phyloP scores from a whole-genome alignment of 2,888 invertebrate species.

The Drosophila fungiperda region DNA sequence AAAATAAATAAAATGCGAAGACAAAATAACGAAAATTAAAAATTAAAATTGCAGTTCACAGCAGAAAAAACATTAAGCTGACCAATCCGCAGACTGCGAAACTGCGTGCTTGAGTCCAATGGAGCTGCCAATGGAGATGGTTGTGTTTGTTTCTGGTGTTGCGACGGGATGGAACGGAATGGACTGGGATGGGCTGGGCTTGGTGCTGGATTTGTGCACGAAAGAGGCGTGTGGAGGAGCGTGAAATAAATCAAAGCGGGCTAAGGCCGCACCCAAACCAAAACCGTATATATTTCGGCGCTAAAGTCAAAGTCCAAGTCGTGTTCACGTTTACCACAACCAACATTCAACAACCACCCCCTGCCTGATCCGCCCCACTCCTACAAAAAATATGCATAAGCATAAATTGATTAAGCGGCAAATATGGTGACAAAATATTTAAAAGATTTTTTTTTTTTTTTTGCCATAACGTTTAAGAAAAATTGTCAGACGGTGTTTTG shows the following conservation, averaged over 20 bases:
- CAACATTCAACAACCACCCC: background rate
- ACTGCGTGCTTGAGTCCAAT: slow-evolving; percentile 64
- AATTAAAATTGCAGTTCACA: slow-evolving; percentile 48
- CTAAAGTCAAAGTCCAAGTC: slow-evolving; percentile 42
- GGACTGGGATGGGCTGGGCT: slow-evolving; percentile 32
- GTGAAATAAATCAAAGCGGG: slow-evolving; percentile 46
- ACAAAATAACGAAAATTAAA: slow-evolving; percentile 7
- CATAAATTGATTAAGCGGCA: slow-evolving; percentile 75
- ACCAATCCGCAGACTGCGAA: slow-evolving; percentile 23
- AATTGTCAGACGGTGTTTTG: slow-evolving; percentile 52
- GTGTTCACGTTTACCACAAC: slow-evolving; percentile 19
- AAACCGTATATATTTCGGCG: slow-evolving; percentile 4
- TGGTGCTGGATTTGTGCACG: slow-evolving; percentile 5
- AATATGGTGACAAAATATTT: slow-evolving; percentile 77
- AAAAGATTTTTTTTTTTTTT: slow-evolving; percentile 34
- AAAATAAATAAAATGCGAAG: background rate
- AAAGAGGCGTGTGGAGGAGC: slow-evolving; percentile 7
- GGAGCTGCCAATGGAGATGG: slow-evolving; percentile 21
- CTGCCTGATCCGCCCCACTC: too few relatives aligned
- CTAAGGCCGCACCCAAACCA: slow-evolving; percentile 41
- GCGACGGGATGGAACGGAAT: slow-evolving; percentile 12
- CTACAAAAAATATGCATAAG: slow-evolving; percentile 59
- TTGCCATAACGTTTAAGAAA: slow-evolving; percentile 13
- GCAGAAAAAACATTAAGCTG: slow-evolving; percentile 32
- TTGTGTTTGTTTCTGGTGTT: slow-evolving; percentile 1